Percentiles rank a stretch among this genome's conserved stretches.
Evolutionary conservation across 2,888 invertebrate species (phyloP).

Genomic region (Agrochola litura): DNA sequence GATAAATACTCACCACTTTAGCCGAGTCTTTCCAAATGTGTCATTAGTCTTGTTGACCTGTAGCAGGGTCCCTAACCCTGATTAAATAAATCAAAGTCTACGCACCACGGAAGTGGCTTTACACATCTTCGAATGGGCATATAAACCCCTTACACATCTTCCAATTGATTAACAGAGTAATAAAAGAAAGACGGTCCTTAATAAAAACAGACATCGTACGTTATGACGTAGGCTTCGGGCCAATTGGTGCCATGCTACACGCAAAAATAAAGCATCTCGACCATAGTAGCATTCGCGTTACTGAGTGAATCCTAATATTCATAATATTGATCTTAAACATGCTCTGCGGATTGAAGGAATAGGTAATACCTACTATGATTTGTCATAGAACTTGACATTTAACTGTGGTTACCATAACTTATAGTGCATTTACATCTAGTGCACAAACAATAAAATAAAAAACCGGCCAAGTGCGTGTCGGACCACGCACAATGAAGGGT

Average conservation of each 20-base stretch:
- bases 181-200: constrained; percentile 40
- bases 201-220: constrained; percentile 39
- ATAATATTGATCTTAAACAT: constrained; percentile 38
- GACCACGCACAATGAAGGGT: too few relatives aligned
- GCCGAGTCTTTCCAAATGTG: not conserved
- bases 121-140: not conserved
- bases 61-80: too few relatives aligned
- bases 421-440: not conserved
- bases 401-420: not conserved
- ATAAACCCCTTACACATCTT: constrained; percentile 1
- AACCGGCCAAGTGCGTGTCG: too few relatives aligned
- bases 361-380: not conserved
- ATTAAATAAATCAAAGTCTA: not conserved
- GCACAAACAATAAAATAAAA: not conserved
- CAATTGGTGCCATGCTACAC: constrained; percentile 66
- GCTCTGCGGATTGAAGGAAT: not conserved
- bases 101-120: not conserved
- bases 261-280: constrained; percentile 64
- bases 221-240: constrained; percentile 58
- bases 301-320: constrained; percentile 63
- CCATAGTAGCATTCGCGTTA: constrained; percentile 66
- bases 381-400: not conserved
- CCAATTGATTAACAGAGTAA: not conserved
- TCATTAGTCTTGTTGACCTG: not conserved
- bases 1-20: not conserved